Conservation (phyloP, 2,113 vertebrate species). For the Oncorhynchus nerka region DNA sequence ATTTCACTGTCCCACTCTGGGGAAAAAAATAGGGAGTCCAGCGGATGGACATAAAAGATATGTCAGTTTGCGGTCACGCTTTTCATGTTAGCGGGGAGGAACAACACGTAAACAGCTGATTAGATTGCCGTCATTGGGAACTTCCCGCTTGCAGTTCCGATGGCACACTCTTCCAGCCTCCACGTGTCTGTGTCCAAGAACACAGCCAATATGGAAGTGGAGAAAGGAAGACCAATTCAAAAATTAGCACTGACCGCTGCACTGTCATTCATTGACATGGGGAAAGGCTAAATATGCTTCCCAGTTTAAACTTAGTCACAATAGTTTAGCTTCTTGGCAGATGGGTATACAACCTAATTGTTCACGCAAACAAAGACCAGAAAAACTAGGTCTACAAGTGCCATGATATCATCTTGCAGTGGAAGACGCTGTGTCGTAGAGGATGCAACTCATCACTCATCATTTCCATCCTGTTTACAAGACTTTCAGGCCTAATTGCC, state of each 20-base stretch:
- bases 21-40: conserved; percentile 17
- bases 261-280: conserved; percentile 15
- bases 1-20: conserved; percentile 25
- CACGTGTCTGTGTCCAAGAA: conserved; percentile 48
- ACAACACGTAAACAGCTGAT: conserved; percentile 67
- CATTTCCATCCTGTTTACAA: conserved; percentile 79
- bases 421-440: conserved; percentile 60
- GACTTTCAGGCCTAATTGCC: conserved; percentile 66
- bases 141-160: conserved; percentile 57
- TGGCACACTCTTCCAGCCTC: conserved; percentile 42
- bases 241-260: conserved; percentile 58
- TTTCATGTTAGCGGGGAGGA: conserved; percentile 35
- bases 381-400: conserved; percentile 12
- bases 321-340: conserved; percentile 2
- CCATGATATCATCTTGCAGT: conserved; percentile 33
- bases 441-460: conserved; percentile 75
- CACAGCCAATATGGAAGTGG: conserved; percentile 42
- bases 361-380: conserved; percentile 34
- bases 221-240: conserved; percentile 61
- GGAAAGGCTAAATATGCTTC: conserved; percentile 16
- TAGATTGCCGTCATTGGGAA: conserved; percentile 64
- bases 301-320: background rate
- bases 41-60: background rate
- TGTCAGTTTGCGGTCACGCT: conserved; percentile 25
- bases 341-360: conserved; percentile 34